Percentiles rank a stretch among this genome's conserved stretches.
Evolutionary conservation across 1,140 invertebrate species (phyloP).

Genomic region (Delia radicum): DNA sequence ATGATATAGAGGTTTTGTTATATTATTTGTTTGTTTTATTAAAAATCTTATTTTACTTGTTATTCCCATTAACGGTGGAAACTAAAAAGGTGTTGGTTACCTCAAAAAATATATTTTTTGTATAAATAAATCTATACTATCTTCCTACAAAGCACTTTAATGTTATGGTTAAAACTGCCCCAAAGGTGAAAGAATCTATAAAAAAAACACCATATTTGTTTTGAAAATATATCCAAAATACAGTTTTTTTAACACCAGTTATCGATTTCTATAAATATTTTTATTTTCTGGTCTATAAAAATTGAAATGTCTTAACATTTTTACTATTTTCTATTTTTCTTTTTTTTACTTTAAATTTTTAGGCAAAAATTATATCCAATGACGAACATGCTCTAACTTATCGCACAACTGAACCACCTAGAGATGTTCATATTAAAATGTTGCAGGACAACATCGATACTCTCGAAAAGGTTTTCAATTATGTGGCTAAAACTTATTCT

Average conservation of each 20-base stretch:
- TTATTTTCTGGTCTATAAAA: background rate
- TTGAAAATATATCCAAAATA: background rate
- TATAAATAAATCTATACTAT: background rate
- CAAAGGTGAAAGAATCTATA: no score
- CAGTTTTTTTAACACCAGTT: background rate
- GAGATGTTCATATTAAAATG: slow-evolving; percentile 69
- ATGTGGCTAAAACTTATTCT: slow-evolving; percentile 71
- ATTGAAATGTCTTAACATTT: no score
- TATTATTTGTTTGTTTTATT: background rate
- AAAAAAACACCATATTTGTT: background rate
- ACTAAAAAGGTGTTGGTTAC: background rate
- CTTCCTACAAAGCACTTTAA: background rate
- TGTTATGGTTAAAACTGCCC: background rate
- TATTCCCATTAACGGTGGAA: background rate
- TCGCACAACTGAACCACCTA: slow-evolving; percentile 68
- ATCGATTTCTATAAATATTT: slow-evolving; percentile 6
- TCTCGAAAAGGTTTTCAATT: slow-evolving; percentile 82
- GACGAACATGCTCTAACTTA: slow-evolving; percentile 66
- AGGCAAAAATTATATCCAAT: slow-evolving; percentile 49
- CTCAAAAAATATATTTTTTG: background rate
- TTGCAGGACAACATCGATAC: slow-evolving; percentile 78
- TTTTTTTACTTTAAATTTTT: background rate
- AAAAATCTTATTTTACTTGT: background rate
- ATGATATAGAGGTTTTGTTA: slow-evolving; percentile 51
- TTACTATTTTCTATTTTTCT: no score